Evolutionary conservation across 2,888 invertebrate genomes (phyloP), one percentile per base, ranked within the genome.

Genomic region (Perizoma affinitatum): DNA sequence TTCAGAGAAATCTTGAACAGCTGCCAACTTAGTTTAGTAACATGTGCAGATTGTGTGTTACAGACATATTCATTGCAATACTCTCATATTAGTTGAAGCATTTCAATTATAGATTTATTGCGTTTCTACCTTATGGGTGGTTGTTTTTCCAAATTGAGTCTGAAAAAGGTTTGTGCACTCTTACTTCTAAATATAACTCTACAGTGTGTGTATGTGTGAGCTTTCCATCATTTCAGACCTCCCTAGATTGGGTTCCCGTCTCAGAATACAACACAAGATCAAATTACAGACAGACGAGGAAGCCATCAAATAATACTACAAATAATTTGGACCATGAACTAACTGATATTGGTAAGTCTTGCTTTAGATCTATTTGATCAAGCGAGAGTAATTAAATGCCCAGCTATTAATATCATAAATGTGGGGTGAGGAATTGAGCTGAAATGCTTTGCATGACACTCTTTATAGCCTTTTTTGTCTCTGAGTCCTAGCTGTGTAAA

Each of bases 201-300:
- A 44, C 44, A 43, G 48, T 57, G 46, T 52, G 41, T 57, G 46
- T 48, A 53, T 22, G 22, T 22, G 52, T 49, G 48, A 54, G 50
- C 41, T 55, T 45, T 35, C 46, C 44, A 49, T 56, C 49, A 10
- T 90, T 91, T 78, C 84, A 93, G 93, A 90, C 91, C 62, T 90
- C 92, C 67, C 80, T 93, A 75, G 93, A 93, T 80, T 93, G 92
- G 93, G 90, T 93, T 65, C 92, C 93, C 54, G 92, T 92, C 49
- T 91, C 93, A 44, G 93, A 93, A 79, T 92, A 92, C 73, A 92
- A 92, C 71, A 79, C 86, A 66, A 86, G 92, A 76, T 74, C 85
- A 54, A 90, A 90, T 77, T 88, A 90, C 77, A 90, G 87, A 72
- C 90, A 91, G 70, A 82, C 90, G 67, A 87, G 92, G 66, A 92